Evolutionary conservation across 2,888 invertebrate genomes (phyloP).

Genomic region (Parelbella ahira): DNA sequence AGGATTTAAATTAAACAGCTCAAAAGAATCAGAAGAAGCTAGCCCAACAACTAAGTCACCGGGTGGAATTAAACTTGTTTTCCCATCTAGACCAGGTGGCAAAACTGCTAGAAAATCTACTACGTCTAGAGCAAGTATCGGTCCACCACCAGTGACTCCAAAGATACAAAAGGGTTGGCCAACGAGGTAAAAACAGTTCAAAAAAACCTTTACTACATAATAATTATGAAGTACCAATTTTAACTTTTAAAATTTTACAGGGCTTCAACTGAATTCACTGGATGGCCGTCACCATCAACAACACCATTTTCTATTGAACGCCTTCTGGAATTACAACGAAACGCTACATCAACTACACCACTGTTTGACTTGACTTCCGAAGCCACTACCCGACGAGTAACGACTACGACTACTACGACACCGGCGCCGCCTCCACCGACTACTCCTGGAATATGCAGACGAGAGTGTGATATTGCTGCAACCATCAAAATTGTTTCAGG

Average conservation of each 20-base stretch:
- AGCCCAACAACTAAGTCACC: constrained; percentile 60
- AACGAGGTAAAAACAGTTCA: constrained; percentile 84
- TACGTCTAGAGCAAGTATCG: constrained; percentile 77
- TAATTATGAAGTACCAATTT: background rate
- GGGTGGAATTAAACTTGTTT: constrained; percentile 84
- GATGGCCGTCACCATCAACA: constrained; percentile 94
- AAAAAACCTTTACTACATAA: too few species aligned
- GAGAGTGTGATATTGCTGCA: constrained; percentile 91
- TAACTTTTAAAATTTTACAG: constrained; percentile 57
- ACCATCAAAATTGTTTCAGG: constrained; percentile 91
- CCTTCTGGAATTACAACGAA: constrained; percentile 83
- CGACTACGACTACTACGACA: constrained; percentile 83
- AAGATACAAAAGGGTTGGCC: constrained; percentile 93
- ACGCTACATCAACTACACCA: constrained; percentile 81
- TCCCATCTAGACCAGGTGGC: constrained; percentile 88
- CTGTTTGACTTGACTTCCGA: constrained; percentile 64
- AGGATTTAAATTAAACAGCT: constrained; percentile 72
- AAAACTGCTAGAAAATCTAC: constrained; percentile 81
- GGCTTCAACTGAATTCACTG: constrained; percentile 93
- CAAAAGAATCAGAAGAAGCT: constrained; percentile 40
- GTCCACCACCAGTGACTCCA: constrained; percentile 75
- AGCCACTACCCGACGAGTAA: constrained; percentile 72
- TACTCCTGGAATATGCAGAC: constrained; percentile 88
- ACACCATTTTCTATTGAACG: constrained; percentile 93
- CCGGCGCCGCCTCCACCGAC: constrained; percentile 86